Conservation (phyloP, 1,140 invertebrate genomes). For the Thalassaphorura encarpata region DNA sequence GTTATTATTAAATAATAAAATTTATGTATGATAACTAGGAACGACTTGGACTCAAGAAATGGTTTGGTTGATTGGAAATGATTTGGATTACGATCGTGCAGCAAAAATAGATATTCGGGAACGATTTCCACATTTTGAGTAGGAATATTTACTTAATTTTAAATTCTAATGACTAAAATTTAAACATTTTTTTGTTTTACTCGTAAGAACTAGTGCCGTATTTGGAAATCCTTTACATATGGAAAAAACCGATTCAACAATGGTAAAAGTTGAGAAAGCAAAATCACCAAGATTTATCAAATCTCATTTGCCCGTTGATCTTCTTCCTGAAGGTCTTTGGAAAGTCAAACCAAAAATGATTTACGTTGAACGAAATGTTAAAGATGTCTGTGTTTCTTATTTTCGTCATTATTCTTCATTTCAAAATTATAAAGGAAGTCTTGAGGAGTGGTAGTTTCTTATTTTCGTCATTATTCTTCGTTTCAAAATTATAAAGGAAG, state of each 20-base stretch:
- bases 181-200: no score
- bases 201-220: background rate
- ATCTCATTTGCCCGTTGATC: conserved; percentile 64
- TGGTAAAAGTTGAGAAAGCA: conserved; percentile 22
- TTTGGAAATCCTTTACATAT: background rate
- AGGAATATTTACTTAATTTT: conserved; percentile 7
- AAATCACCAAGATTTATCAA: conserved; percentile 53
- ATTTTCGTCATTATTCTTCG: conserved; percentile 17
- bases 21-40: conserved; percentile 33
- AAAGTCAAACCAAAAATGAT: conserved; percentile 51
- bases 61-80: conserved; percentile 45
- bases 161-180: no score
- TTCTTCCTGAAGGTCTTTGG: conserved; percentile 53
- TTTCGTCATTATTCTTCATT: conserved; percentile 72
- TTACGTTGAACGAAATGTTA: conserved; percentile 83
- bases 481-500: background rate
- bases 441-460: conserved; percentile 40
- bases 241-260: conserved; percentile 12
- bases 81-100: conserved; percentile 42
- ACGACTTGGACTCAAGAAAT: conserved; percentile 53
- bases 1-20: background rate
- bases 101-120: conserved; percentile 36
- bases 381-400: conserved; percentile 85
- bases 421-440: conserved; percentile 51
- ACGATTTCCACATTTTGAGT: conserved; percentile 40